Percentiles rank a stretch among this genome's conserved stretches.
Evolutionary conservation across 2,797 vertebrate species (phyloP).

Genomic region (Chaetodon trifasciatus): DNA sequence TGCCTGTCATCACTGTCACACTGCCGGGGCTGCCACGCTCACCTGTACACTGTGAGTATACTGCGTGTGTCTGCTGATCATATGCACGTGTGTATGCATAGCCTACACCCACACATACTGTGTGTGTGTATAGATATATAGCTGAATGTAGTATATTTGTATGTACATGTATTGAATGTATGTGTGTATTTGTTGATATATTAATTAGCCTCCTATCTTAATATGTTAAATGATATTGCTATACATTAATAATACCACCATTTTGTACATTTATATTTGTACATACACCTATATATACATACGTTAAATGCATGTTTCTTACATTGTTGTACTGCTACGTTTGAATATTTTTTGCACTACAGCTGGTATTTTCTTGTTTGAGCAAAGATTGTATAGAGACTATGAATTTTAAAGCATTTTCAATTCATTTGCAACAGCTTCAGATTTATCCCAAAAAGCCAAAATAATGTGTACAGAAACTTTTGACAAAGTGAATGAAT

Average conservation of each 20-base stretch:
- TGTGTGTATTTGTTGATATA: background rate
- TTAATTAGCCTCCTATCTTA: background rate
- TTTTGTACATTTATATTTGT: background rate
- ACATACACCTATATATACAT: background rate
- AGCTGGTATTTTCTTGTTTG: background rate
- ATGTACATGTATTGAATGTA: background rate
- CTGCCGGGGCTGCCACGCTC: constrained; percentile 7
- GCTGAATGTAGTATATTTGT: background rate
- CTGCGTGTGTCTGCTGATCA: background rate
- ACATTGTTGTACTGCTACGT: background rate
- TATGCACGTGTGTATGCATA: background rate
- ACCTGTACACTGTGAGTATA: constrained; percentile 59
- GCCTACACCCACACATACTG: too few relatives aligned
- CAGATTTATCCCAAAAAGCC: background rate
- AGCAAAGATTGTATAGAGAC: background rate
- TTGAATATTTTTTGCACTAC: background rate
- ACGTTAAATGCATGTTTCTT: background rate
- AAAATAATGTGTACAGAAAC: background rate
- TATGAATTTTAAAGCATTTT: background rate
- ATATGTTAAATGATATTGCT: too few relatives aligned
- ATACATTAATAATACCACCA: too few relatives aligned
- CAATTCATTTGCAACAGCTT: background rate
- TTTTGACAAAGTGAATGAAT: background rate
- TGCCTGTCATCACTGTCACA: background rate
- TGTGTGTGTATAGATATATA: too few relatives aligned